Evolutionary conservation across 2,797 vertebrate genomes (phyloP).

Genomic region (Hoplostethus mediterraneus): DNA sequence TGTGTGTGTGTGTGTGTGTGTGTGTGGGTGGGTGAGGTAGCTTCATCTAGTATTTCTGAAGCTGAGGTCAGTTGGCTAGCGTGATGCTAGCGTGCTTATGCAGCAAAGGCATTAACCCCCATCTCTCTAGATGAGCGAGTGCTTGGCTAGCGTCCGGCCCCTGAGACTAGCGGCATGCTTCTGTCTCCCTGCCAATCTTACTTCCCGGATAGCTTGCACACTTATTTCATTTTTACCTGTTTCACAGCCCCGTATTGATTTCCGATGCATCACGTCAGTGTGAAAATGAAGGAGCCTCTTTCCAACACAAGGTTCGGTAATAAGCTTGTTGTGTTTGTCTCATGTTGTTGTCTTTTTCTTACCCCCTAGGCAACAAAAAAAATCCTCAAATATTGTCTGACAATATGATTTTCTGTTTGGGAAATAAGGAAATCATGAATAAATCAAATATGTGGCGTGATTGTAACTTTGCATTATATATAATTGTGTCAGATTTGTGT

Average conservation of each 20-base stretch:
- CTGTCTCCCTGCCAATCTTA: constrained; percentile 79
- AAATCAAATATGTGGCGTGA: constrained; percentile 46
- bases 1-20: constrained; percentile 18
- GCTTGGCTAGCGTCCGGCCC: constrained; percentile 69
- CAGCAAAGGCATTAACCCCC: constrained; percentile 81
- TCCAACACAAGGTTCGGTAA: constrained; percentile 51
- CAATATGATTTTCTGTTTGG: constrained; percentile 43
- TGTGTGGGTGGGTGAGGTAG: background rate
- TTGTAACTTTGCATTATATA: constrained; percentile 32
- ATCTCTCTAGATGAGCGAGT: constrained; percentile 64
- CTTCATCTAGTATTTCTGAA: constrained; percentile 61
- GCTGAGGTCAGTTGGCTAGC: constrained; percentile 58
- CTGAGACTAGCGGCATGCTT: constrained; percentile 68
- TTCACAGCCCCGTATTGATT: constrained; percentile 82
- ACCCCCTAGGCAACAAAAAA: constrained; percentile 39
- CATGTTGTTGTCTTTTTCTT: constrained; percentile 40
- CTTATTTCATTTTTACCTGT: constrained; percentile 84
- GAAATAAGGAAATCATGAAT: constrained; percentile 40
- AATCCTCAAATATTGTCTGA: constrained; percentile 49
- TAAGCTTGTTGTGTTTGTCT: constrained; percentile 64
- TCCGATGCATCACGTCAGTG: constrained; percentile 71
- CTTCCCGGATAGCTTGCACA: constrained; percentile 81
- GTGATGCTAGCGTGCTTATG: constrained; percentile 69
- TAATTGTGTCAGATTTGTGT: background rate
- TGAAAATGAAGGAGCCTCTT: constrained; percentile 66